Conservation (phyloP, 2,797 vertebrate genomes). For the Poecilia gillii region DNA sequence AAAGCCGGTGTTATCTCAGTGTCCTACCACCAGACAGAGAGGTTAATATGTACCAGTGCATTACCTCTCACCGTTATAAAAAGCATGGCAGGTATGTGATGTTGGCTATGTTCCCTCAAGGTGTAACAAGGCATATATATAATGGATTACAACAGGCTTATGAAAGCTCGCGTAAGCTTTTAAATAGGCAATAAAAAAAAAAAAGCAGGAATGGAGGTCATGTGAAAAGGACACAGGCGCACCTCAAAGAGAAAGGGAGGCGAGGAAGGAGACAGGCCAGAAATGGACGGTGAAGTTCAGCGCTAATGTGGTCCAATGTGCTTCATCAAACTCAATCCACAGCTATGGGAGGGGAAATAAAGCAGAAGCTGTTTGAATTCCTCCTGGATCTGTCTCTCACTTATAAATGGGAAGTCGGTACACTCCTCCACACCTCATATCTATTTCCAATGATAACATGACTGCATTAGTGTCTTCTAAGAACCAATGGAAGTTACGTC, state of each 20-base stretch:
- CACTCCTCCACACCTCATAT: conserved; percentile 42
- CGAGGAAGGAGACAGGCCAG: conserved; percentile 23
- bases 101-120: conserved; percentile 19
- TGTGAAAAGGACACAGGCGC: conserved; percentile 50
- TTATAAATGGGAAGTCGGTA: conserved; percentile 28
- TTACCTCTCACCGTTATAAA: conserved; percentile 25
- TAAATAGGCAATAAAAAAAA: conserved; percentile 44
- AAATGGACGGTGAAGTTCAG: conserved; percentile 53
- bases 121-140: conserved; percentile 16
- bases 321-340: conserved; percentile 53
- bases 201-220: conserved; percentile 37
- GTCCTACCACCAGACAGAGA: conserved; percentile 27
- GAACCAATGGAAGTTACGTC: not conserved
- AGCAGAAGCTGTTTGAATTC: conserved; percentile 67
- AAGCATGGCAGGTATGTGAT: conserved; percentile 40
- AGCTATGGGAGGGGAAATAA: conserved; percentile 55
- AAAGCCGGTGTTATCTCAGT: conserved; percentile 38
- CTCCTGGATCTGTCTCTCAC: conserved; percentile 45
- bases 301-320: conserved; percentile 29
- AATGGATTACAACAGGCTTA: conserved; percentile 31
- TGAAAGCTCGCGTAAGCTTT: conserved; percentile 41
- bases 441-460: conserved; percentile 24
- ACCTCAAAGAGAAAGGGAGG: conserved; percentile 38
- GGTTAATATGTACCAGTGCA: conserved; percentile 16
- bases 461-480: conserved; percentile 5